A percentile compares a stretch with the other conserved stretches of the same genome.
phyloP scores from a whole-genome alignment of 2,797 vertebrate species.

The Monodelphis domestica region DNA sequence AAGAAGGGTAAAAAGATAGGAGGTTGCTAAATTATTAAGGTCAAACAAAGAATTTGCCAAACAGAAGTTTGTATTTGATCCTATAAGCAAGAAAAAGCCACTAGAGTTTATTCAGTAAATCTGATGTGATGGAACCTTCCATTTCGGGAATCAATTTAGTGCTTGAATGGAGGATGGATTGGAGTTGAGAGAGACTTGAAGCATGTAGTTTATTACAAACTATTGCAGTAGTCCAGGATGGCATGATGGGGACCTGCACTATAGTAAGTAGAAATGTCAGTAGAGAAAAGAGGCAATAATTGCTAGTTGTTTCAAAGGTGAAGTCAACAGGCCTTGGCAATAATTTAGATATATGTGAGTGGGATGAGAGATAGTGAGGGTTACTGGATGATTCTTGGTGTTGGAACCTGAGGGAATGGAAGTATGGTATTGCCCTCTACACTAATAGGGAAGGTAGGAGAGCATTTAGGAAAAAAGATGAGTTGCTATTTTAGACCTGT shows the following conservation, averaged over 20 bases:
- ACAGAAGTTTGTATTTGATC: neutral
- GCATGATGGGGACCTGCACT: neutral
- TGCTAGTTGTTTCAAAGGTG: too few relatives aligned
- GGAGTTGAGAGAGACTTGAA: too few relatives aligned
- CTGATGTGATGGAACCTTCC: neutral
- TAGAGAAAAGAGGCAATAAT: neutral
- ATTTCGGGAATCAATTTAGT: neutral
- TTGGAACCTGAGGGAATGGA: too few relatives aligned
- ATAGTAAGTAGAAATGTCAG: neutral
- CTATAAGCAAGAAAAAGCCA: neutral
- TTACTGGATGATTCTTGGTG: too few relatives aligned
- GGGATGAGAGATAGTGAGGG: too few relatives aligned
- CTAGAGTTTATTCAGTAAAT: too few relatives aligned
- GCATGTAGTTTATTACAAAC: neutral
- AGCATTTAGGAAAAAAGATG: neutral
- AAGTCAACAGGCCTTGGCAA: too few relatives aligned
- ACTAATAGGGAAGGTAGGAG: too few relatives aligned
- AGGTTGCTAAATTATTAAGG: neutral
- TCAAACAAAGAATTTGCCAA: neutral
- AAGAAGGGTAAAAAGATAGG: neutral
- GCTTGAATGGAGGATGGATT: neutral
- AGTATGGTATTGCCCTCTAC: too few relatives aligned
- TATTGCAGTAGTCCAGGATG: neutral
- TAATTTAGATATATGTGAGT: too few relatives aligned
- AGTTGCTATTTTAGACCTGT: neutral